phyloP scores from a whole-genome alignment of 2,888 invertebrate genomes.

The Melipona bicolor region DNA sequence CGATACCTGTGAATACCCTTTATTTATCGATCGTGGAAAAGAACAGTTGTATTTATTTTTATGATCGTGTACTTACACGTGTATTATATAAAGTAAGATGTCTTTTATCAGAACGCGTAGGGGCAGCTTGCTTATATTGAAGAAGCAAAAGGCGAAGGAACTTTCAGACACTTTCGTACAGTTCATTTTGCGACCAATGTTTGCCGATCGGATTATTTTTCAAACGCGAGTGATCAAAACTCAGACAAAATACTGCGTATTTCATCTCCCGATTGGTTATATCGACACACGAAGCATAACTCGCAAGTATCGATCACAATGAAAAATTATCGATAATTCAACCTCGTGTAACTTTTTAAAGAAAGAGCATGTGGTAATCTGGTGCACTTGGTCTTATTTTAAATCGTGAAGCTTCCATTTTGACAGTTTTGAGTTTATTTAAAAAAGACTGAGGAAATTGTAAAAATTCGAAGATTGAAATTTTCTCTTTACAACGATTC shows the following conservation, averaged over 20 bases:
- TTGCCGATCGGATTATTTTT: slow-evolving; percentile 10
- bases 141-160: slow-evolving; percentile 59
- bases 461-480: no score
- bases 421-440: no score
- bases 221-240: neutral
- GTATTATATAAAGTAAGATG: slow-evolving; percentile 66
- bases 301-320: no score
- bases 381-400: no score
- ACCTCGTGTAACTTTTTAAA: no score
- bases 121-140: slow-evolving; percentile 49
- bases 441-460: no score
- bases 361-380: no score
- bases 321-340: no score
- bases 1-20: slow-evolving; percentile 49
- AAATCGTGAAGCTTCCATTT: no score
- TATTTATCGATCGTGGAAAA: slow-evolving; percentile 58
- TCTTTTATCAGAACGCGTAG: slow-evolving; percentile 60
- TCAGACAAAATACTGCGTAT: neutral
- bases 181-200: slow-evolving; percentile 27
- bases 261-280: neutral
- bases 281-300: no score
- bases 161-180: slow-evolving; percentile 43
- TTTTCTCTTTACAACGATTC: no score
- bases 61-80: slow-evolving; percentile 36
- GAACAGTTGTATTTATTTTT: slow-evolving; percentile 47